Base-by-base conservation (phyloP, 2,797 vertebrate genomes). In the Cossypha niveicapilla region DNA sequence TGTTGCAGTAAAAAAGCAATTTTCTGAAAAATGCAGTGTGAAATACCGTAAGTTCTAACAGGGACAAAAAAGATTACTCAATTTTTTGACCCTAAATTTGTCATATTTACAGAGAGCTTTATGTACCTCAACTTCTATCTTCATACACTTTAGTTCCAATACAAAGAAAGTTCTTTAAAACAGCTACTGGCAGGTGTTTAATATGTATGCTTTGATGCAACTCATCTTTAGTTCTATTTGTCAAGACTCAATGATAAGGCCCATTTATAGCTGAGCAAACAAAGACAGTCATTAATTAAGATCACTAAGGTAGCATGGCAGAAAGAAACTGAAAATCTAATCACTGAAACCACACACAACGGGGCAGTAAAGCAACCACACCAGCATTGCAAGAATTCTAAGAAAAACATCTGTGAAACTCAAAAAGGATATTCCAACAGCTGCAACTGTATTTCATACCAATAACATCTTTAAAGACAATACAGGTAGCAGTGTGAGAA, bases 81-180 rank as follows among this genome's bases (percentile, higher is more conserved):
- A 28, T 3, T 34, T 58, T 66, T 56, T 37, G 13, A 71, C 14
- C 27, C 9, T 56, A 53, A 58, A 44, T 66, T 88, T 23, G 44
- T 73, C 12, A 8, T 60, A 41, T 56, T 88, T 86, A 75, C 76
- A 39, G 18, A 63, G 34, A 92, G 54, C 42, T 87, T 79, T 80
- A 18, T 7, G 16, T 32, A 71, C 47, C 11, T 86, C 68, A 35
- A n/a, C 81, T 88, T 90, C 93, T 86, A 71, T 41, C 75, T 81
- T 70, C 74, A n/a, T 9, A 30, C 24, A 61, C 30, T 42, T 86
- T 70, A 32, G 58, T 70, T 88, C 86, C 56, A 18, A 75, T 34
- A 92, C 10, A 17, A 84, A 96, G 67, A 86, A 96, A 96, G 62
- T n/a, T 24, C 65, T 78, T 62, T 74, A 45, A 70, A 88, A 84